phyloP scores from a whole-genome alignment of 2,113 vertebrate genomes.

The Dasyornis broadbenti region DNA sequence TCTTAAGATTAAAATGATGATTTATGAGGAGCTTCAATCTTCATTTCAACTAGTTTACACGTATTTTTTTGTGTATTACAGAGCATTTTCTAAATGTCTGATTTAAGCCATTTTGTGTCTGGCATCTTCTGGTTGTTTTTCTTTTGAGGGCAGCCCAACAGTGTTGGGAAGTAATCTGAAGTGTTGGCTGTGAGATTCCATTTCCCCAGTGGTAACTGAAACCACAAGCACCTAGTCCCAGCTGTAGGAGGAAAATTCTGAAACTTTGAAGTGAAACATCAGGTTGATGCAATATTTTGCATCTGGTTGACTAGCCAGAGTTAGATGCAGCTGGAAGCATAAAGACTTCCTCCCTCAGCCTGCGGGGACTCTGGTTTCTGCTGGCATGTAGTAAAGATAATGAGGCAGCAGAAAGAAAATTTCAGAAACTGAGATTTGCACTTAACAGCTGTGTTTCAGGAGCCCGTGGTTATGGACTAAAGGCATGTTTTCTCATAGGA shows the following conservation, averaged over 20 bases:
- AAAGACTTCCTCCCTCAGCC: neutral
- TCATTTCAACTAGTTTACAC: neutral
- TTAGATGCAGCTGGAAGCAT: conserved; percentile 27
- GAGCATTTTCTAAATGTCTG: neutral
- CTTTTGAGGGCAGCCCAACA: neutral
- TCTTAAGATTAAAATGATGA: neutral
- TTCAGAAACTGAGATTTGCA: neutral
- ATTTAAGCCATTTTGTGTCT: neutral
- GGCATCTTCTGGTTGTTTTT: neutral
- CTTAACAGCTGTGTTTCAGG: conserved; percentile 25
- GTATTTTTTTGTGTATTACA: neutral
- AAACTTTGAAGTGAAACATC: conserved; percentile 22
- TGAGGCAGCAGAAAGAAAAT: conserved; percentile 31
- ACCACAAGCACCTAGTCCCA: conserved; percentile 26
- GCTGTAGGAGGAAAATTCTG: neutral
- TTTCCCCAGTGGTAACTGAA: conserved; percentile 15
- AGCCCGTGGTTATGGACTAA: neutral
- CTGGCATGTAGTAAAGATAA: conserved; percentile 28
- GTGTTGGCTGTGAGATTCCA: neutral
- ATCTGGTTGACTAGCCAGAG: conserved; percentile 2
- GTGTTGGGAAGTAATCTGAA: neutral
- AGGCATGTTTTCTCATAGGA: neutral
- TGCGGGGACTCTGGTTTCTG: neutral
- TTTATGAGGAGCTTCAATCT: neutral
- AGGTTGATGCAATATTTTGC: conserved; percentile 23